Base-by-base conservation (phyloP, 2,113 vertebrate species). In the Pterocles burchelli region DNA sequence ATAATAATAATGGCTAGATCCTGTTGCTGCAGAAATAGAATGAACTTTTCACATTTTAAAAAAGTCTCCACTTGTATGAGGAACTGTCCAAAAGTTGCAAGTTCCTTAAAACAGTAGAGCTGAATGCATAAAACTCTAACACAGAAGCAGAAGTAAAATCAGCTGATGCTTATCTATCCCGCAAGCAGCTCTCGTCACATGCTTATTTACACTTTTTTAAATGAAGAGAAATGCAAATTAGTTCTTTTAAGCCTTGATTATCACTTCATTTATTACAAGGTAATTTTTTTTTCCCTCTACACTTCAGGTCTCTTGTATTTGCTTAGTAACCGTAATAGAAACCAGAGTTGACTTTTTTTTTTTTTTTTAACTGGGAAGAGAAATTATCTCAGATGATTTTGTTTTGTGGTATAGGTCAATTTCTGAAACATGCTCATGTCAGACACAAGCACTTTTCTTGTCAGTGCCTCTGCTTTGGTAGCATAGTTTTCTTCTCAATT, bases 71-170 rank as follows among this genome's bases (percentile, higher is more conserved):
- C 13, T 61, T 70, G 43, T 78, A 70, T 51, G 24, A 80, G 55
- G 71, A 97, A 94, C 45, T 73, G 46, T 17, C 52, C 36, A 81
- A 90, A 84, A 67, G 13, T 66, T 81, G 29, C 34, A 89, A 95
- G 51, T 90, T 96, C 81, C 89, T 91, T 95, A 95, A 95, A 82
- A 75, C 3, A 25, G 29, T 33, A n/a, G 62, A 88, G 51, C 52
- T 78, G 75, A 41, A 70, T 71, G 63, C 21, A 26, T 93, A 71
- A 66, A 93, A 90, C 15, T 34, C 33, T 68, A 76, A 20, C 49
- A 62, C 2, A 49, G 67, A 96, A 80, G 52, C 58, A 89, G 85
- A 96, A 95, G 77, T 93, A 85, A 93, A 97, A 92, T 83, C 25
- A 90, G 26, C 33, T 85, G 73, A 66, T 87, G 12, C 59, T 76